A percentile compares a stretch with the other conserved stretches of the same genome.
Conservation (phyloP, 1,140 invertebrate species). For the Drosophila tristis region DNA sequence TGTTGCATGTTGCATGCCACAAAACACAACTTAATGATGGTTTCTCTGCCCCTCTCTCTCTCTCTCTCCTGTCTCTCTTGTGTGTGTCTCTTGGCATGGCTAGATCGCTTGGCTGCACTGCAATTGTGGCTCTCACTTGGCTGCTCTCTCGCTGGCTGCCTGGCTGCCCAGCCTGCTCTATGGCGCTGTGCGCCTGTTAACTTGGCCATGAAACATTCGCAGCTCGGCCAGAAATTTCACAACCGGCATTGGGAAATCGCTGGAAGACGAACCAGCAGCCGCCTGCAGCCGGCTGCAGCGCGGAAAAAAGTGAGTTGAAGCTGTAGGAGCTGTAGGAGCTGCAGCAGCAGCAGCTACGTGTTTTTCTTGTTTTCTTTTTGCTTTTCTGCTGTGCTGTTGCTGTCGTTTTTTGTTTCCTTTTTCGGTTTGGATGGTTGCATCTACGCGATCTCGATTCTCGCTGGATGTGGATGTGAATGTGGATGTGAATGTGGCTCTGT, state of each 20-base stretch:
- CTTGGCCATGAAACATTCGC: slow-evolving; percentile 81
- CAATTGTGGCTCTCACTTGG: slow-evolving; percentile 24
- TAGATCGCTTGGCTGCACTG: slow-evolving; percentile 58
- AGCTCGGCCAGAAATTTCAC: slow-evolving; percentile 68
- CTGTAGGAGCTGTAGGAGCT: slow-evolving; percentile 6
- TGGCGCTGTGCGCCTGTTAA: slow-evolving; percentile 73
- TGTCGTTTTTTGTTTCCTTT: slow-evolving; percentile 11
- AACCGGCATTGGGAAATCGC: slow-evolving; percentile 72
- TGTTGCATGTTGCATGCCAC: slow-evolving; percentile 68
- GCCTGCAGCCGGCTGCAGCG: neutral
- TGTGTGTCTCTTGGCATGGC: slow-evolving; percentile 3
- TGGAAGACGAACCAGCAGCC: slow-evolving; percentile 20
- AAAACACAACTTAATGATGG: slow-evolving; percentile 68
- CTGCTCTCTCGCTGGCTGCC: slow-evolving; percentile 19
- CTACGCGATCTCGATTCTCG: slow-evolving; percentile 49
- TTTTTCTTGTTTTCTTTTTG: slow-evolving; percentile 77
- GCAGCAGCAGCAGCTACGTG: slow-evolving; percentile 47
- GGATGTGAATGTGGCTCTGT: slow-evolving; percentile 2
- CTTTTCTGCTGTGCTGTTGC: neutral
- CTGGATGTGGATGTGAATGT: too few species aligned
- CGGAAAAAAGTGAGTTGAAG: slow-evolving; percentile 68
- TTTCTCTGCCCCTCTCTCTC: slow-evolving; percentile 20
- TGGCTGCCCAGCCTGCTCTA: too few species aligned
- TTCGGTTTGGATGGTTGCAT: slow-evolving; percentile 24
- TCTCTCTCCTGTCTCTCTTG: neutral